These are phyloP conservation scores for Arenicola marina DNA, from an alignment of 2,888 invertebrate genomes.

Conservation along the genomic window DNA sequence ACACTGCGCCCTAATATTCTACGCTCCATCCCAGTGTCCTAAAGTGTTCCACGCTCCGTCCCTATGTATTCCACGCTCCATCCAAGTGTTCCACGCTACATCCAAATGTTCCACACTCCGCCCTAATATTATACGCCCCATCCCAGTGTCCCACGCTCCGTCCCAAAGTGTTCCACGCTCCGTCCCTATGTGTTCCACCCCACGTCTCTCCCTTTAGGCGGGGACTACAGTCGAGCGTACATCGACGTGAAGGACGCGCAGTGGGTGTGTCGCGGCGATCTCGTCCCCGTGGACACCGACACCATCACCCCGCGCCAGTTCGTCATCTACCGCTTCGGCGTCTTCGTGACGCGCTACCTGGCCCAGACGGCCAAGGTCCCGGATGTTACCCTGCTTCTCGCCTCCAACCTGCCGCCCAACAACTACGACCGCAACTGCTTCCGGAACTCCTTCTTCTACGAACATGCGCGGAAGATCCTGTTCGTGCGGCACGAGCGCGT, in stretches of 20 bases:
- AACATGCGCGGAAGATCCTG: conserved; percentile 48
- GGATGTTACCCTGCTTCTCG: conserved; percentile 49
- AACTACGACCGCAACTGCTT: conserved; percentile 49
- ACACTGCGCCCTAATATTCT: too few relatives aligned
- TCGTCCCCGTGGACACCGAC: conserved; percentile 48
- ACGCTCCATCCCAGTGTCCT: too few relatives aligned
- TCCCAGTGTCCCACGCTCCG: too few relatives aligned
- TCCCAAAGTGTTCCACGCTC: too few relatives aligned
- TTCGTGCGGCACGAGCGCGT: conserved; percentile 54
- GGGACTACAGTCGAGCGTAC: conserved; percentile 49
- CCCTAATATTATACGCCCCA: too few relatives aligned
- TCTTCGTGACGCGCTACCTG: conserved; percentile 51
- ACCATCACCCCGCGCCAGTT: conserved; percentile 50
- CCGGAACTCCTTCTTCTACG: conserved; percentile 52
- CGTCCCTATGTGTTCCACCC: too few relatives aligned
- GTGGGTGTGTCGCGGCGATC: conserved; percentile 51
- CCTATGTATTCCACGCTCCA: too few relatives aligned
- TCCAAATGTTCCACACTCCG: too few relatives aligned
- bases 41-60: too few relatives aligned
- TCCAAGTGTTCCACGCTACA: too few relatives aligned
- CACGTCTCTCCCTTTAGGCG: conserved; percentile 47
- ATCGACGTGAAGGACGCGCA: conserved; percentile 58
- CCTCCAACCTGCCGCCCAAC: conserved; percentile 53
- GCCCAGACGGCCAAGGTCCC: conserved; percentile 39
- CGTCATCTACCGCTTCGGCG: conserved; percentile 56